Conservation (phyloP, 2,888 invertebrate species). For the Ormyrus rosae region DNA sequence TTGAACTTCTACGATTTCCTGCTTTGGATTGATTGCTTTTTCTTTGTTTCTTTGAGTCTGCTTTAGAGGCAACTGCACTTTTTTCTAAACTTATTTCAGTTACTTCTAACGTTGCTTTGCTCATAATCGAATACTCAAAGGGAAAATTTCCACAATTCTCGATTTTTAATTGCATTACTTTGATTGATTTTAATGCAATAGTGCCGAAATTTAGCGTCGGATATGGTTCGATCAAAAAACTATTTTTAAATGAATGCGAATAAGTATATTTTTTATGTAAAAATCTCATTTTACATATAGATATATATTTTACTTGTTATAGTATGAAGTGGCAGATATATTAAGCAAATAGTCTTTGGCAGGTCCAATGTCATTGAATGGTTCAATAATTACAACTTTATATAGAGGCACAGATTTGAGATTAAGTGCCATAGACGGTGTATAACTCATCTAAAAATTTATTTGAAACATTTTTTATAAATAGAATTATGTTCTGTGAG, state of each 20-base stretch:
- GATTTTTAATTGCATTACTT: constrained; percentile 78
- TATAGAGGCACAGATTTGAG: constrained; percentile 36
- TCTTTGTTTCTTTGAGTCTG: constrained; percentile 4
- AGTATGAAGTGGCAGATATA: constrained; percentile 42
- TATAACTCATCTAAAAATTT: constrained; percentile 37
- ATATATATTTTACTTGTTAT: constrained; percentile 37
- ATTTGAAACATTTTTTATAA: neutral
- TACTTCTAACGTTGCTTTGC: neutral
- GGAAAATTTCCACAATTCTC: constrained; percentile 81
- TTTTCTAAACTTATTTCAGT: neutral
- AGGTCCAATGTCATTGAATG: constrained; percentile 28
- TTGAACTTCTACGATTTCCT: constrained; percentile 55
- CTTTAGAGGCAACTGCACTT: neutral
- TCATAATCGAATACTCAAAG: constrained; percentile 72
- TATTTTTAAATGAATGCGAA: constrained; percentile 62
- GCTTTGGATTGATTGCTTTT: constrained; percentile 39
- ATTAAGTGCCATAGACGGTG: constrained; percentile 40
- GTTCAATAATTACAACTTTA: constrained; percentile 38
- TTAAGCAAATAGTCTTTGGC: constrained; percentile 13
- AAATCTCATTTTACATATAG: neutral
- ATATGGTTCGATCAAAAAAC: constrained; percentile 79
- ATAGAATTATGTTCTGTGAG: neutral
- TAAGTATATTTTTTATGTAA: neutral
- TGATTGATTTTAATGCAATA: constrained; percentile 77
- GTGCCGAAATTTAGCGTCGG: constrained; percentile 80